Conservation (phyloP, 2,888 invertebrate species). For the Hoplodrina blanda region DNA sequence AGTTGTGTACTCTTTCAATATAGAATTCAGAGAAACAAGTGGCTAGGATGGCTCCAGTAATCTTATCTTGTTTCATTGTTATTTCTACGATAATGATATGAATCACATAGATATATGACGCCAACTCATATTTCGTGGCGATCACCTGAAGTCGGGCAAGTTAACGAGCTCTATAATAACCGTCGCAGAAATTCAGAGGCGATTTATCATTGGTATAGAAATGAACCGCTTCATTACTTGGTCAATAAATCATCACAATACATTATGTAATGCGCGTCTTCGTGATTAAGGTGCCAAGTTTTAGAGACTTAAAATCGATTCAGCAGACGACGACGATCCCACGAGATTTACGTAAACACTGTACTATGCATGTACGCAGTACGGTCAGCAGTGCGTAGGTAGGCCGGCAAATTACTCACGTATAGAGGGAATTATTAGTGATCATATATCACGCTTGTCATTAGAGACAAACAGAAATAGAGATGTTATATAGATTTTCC, state of each 20-base stretch:
- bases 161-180: slow-evolving; percentile 51
- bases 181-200: slow-evolving; percentile 32
- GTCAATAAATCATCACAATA: slow-evolving; percentile 51
- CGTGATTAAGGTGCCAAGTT: slow-evolving; percentile 44
- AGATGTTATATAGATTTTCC: slow-evolving; percentile 35
- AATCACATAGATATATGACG: slow-evolving; percentile 37
- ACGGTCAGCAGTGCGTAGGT: slow-evolving; percentile 32
- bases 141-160: slow-evolving; percentile 44
- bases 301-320: slow-evolving; percentile 50
- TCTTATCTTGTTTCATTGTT: slow-evolving; percentile 49
- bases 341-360: slow-evolving; percentile 41
- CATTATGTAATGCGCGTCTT: slow-evolving; percentile 37
- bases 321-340: slow-evolving; percentile 20
- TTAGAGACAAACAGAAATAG: slow-evolving; percentile 38
- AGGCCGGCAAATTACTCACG: slow-evolving; percentile 28
- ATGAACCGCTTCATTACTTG: slow-evolving; percentile 50
- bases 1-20: slow-evolving; percentile 22
- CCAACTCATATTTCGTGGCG: slow-evolving; percentile 30
- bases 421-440: slow-evolving; percentile 19
- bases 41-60: slow-evolving; percentile 34
- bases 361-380: slow-evolving; percentile 18
- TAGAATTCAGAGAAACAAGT: slow-evolving; percentile 36
- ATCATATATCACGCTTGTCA: slow-evolving; percentile 36
- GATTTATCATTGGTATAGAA: slow-evolving; percentile 55
- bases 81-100: slow-evolving; percentile 48